phyloP scores from a whole-genome alignment of 2,797 vertebrate genomes.

The Adelosebastes latens region DNA sequence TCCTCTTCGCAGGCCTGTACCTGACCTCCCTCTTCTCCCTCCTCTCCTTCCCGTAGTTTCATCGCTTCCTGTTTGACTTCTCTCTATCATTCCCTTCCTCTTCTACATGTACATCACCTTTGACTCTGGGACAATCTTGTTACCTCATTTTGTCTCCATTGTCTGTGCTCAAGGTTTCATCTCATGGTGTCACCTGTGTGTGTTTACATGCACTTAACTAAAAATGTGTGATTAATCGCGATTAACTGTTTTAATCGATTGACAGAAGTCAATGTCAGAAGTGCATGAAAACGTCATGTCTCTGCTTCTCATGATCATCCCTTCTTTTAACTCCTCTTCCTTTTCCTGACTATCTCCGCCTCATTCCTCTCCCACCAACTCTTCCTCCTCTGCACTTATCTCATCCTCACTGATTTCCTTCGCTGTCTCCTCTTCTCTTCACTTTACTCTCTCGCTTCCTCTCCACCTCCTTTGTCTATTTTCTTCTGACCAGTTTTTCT shows the following conservation, averaged over 20 bases:
- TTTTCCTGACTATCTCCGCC: constrained; percentile 22
- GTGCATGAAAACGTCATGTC: neutral
- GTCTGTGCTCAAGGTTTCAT: neutral
- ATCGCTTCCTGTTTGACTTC: constrained; percentile 13
- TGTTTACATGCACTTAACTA: neutral
- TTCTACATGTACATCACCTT: neutral
- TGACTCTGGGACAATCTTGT: neutral
- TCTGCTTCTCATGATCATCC: neutral
- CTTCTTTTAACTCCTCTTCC: constrained; percentile 16
- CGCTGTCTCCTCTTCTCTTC: neutral
- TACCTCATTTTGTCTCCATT: neutral
- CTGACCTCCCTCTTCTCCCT: constrained; percentile 47
- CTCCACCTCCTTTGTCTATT: neutral
- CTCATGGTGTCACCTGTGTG: too few species aligned
- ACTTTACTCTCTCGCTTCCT: neutral
- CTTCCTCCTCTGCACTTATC: constrained; percentile 62
- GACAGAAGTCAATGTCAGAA: neutral
- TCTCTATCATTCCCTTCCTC: neutral
- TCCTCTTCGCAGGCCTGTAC: constrained; percentile 51
- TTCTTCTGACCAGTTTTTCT: neutral
- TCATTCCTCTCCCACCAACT: constrained; percentile 20
- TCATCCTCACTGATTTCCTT: constrained; percentile 51
- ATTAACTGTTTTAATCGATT: too few species aligned
- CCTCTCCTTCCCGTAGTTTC: constrained; percentile 18
- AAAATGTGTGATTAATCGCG: too few species aligned